phyloP scores from a whole-genome alignment of 1,140 invertebrate genomes.

The Brachionus asplanchnoidis region DNA sequence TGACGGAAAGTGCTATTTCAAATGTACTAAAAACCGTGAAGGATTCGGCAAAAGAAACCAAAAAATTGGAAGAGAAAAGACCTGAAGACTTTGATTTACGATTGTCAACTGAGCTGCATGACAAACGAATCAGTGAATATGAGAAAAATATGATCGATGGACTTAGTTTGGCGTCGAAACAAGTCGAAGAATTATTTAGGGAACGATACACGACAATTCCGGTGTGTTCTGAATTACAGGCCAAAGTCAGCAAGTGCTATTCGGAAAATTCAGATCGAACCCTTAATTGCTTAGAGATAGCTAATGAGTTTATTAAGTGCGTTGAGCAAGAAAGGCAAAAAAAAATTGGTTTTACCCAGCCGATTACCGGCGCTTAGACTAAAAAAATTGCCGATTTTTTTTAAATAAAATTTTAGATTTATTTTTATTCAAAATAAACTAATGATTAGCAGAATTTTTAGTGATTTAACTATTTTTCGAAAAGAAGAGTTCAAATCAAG shows the following conservation, averaged over 20 bases:
- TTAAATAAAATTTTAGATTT: not conserved
- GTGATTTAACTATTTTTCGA: too few species aligned
- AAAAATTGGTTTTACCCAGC: not conserved
- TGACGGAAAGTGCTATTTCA: conserved; percentile 33
- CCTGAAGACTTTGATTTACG: not conserved
- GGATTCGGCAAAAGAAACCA: not conserved
- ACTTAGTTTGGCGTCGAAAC: not conserved
- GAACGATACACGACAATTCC: conserved; percentile 27
- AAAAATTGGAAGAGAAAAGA: not conserved
- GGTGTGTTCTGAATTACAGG: conserved; percentile 21
- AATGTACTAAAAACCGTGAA: conserved; percentile 21
- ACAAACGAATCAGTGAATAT: conserved; percentile 34
- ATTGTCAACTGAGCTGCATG: conserved; percentile 19
- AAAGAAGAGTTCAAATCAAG: too few species aligned
- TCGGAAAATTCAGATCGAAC: conserved; percentile 15
- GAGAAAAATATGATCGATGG: conserved; percentile 2
- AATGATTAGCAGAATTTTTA: too few species aligned
- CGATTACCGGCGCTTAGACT: not conserved
- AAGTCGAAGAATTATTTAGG: conserved; percentile 19
- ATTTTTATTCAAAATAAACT: not conserved
- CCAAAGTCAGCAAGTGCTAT: conserved; percentile 18
- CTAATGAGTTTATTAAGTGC: conserved; percentile 21
- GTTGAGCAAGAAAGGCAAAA: conserved; percentile 33
- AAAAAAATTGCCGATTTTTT: not conserved
- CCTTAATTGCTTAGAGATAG: conserved; percentile 33